Conservation (phyloP, 2,888 invertebrate species). For the Anticlea derivata region DNA sequence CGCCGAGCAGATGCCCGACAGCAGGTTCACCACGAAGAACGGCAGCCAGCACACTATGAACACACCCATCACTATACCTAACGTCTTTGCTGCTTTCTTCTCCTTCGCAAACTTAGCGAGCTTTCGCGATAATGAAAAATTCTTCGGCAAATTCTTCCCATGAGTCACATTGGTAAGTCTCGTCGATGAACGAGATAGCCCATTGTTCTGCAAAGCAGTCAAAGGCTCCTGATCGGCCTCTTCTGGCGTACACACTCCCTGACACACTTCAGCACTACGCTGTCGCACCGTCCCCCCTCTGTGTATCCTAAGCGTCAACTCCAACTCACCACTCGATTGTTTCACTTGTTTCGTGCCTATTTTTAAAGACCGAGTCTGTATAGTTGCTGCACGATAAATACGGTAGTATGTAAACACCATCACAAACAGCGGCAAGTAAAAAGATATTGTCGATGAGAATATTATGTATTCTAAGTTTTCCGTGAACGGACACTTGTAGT, state of each 20-base stretch:
- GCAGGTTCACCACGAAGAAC: conserved; percentile 96
- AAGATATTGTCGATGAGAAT: conserved; percentile 98
- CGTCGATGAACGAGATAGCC: conserved; percentile 88
- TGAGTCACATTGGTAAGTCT: conserved; percentile 85
- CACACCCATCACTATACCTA: conserved; percentile 98
- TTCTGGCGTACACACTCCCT: conserved; percentile 86
- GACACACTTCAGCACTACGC: conserved; percentile 73
- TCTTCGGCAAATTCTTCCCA: conserved; percentile 89
- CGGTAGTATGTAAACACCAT: conserved; percentile 99
- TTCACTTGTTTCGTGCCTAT: conserved; percentile 96
- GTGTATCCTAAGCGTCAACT: conserved; percentile 95
- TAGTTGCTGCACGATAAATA: conserved; percentile 96
- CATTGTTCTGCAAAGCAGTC: conserved; percentile 91
- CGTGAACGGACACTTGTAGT: conserved; percentile 96
- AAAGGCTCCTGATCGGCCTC: conserved; percentile 88
- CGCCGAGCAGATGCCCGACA: conserved; percentile 94
- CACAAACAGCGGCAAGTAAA: conserved; percentile 97
- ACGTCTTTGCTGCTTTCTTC: conserved; percentile 98
- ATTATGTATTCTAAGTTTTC: conserved; percentile 98
- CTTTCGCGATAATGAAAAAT: conserved; percentile 96
- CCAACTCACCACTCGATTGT: conserved; percentile 92
- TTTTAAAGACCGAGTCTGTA: conserved; percentile 95
- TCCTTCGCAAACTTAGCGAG: conserved; percentile 98
- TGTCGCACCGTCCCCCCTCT: conserved; percentile 92
- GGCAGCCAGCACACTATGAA: conserved; percentile 99